Evolutionary conservation across 1,140 invertebrate genomes (phyloP).

Genomic region (Bombus turneri): DNA sequence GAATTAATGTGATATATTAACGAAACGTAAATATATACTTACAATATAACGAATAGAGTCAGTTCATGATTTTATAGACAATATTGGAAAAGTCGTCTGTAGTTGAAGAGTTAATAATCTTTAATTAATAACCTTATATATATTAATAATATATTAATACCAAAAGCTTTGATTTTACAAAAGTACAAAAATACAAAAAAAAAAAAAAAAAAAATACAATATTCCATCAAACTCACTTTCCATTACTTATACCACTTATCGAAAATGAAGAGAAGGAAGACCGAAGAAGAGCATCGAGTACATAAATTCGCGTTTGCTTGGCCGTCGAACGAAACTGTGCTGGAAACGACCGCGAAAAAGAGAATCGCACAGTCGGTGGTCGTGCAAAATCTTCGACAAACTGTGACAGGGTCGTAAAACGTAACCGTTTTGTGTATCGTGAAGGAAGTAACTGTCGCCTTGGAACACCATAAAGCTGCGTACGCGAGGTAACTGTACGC

Average conservation of each 20-base stretch:
- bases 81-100: too few species aligned
- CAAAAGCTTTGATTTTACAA: too few species aligned
- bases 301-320: slow-evolving; percentile 27
- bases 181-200: too few species aligned
- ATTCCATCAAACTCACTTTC: background rate
- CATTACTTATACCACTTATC: background rate
- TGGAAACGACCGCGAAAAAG: slow-evolving; percentile 4
- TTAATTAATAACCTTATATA: too few species aligned
- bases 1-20: slow-evolving; percentile 10
- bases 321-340: too few species aligned
- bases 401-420: slow-evolving; percentile 40
- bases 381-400: slow-evolving; percentile 33
- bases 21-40: background rate
- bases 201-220: too few species aligned
- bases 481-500: slow-evolving; percentile 33
- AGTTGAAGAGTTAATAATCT: too few species aligned
- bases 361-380: slow-evolving; percentile 35
- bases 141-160: too few species aligned
- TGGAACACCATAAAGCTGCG: slow-evolving; percentile 36
- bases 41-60: too few species aligned
- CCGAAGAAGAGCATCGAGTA: background rate
- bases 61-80: too few species aligned
- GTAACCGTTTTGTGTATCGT: slow-evolving; percentile 35
- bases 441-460: slow-evolving; percentile 39
- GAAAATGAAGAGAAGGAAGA: background rate